Base-by-base conservation (phyloP, 2,888 invertebrate species). In the Isoperla grammatica region DNA sequence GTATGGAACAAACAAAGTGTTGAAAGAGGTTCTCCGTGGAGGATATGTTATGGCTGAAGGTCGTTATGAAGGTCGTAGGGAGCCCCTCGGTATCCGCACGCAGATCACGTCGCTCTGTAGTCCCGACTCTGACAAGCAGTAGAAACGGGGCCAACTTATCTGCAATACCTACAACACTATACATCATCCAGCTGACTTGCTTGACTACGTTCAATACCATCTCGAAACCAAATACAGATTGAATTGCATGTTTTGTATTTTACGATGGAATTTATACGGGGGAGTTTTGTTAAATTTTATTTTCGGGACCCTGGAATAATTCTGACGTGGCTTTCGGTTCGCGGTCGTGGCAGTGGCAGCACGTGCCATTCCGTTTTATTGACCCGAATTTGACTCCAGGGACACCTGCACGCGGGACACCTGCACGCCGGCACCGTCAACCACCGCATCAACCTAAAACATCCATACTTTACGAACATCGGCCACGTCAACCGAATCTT, bases 71-170 rank as follows among this genome's bases (percentile, higher is more conserved):
- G 29, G 29, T 29, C 29, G 29, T 29, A 29, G 29, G 29, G 29
- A 29, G 8, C 8, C 29, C 29, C 29, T 29, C 29, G 29, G 5
- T 29, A 4, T 29, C n/a, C 29, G 29, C 29, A 29, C 29, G 29
- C 29, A 29, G 29, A 29, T 29, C 29, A 29, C 29, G 29, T 29
- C 29, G 29, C 29, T 4, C 8, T 29, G 29, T 4, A 29, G 29
- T 29, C 29, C 29, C 29, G 29, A 4, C 29, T 29, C 29, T 29
- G 29, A 29, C 29, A 29, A 29, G 5, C 29, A 29, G 5, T 37
- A 53, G 49, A 39, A 53, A 53, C 53, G 53, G 37, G 53, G 53
- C 53, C 53, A 53, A 53, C 37, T 53, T 53, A 17, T 11, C 53
- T 53, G 53, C 53, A 53, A 37, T 50, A 50, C 29, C 49, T 29